Percentiles rank a stretch among this genome's conserved stretches.
phyloP scores from a whole-genome alignment of 92 coral and sea anemone genomes.

The Pocillopora grandis region DNA sequence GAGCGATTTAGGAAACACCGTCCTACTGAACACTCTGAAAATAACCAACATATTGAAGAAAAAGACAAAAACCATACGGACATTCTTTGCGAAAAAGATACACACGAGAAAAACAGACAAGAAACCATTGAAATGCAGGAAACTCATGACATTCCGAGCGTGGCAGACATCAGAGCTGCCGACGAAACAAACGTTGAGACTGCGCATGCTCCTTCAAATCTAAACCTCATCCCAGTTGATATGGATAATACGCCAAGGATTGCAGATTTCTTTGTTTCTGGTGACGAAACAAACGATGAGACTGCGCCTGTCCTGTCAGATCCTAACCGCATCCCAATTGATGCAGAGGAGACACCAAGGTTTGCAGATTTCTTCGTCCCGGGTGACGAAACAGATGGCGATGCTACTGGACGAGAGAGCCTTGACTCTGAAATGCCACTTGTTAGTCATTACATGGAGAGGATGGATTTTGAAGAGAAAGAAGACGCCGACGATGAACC shows the following conservation, averaged over 20 bases:
- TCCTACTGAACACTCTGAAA: background rate
- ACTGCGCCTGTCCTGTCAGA: background rate
- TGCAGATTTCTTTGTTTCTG: background rate
- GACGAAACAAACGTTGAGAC: background rate
- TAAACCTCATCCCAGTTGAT: background rate
- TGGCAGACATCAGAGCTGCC: background rate
- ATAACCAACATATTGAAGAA: background rate
- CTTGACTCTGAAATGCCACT: conserved; percentile 27
- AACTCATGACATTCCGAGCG: background rate
- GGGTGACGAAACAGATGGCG: conserved; percentile 23
- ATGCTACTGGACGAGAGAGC: conserved; percentile 27
- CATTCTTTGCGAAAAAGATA: background rate
- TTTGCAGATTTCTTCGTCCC: conserved; percentile 30
- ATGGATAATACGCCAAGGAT: background rate
- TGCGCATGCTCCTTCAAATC: background rate
- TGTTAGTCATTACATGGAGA: conserved; percentile 41
- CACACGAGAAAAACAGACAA: background rate
- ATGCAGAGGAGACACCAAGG: conserved; percentile 17
- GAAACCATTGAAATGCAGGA: conserved; percentile 31
- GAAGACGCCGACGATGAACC: conserved; percentile 20
- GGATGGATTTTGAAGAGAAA: conserved; percentile 30
- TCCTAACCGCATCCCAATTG: background rate
- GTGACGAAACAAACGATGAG: background rate
- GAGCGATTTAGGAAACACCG: conserved; percentile 9
- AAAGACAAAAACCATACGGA: background rate